Percentiles rank a stretch among this genome's conserved stretches.
phyloP scores from a whole-genome alignment of 2,113 vertebrate species.

The Microtus montanus region DNA sequence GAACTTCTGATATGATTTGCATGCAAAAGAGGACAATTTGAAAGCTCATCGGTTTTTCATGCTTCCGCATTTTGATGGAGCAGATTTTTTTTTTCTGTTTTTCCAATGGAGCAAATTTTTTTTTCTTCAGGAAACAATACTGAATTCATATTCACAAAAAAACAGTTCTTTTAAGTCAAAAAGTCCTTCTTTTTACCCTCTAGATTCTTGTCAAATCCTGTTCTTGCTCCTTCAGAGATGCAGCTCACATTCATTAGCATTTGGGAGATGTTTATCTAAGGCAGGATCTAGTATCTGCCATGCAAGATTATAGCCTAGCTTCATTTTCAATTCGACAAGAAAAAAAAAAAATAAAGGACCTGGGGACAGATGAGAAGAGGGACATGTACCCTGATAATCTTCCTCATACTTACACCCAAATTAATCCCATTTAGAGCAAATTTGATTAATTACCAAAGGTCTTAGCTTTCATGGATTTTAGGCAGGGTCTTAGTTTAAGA shows the following conservation, averaged over 20 bases:
- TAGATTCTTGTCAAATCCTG: constrained; percentile 86
- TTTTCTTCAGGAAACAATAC: constrained; percentile 86
- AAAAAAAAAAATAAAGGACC: constrained; percentile 77
- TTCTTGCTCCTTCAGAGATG: constrained; percentile 85
- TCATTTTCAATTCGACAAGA: constrained; percentile 88
- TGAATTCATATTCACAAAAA: constrained; percentile 71
- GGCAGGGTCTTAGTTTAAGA: constrained; percentile 51
- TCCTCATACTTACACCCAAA: constrained; percentile 83
- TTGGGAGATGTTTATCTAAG: constrained; percentile 91
- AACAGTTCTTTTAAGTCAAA: constrained; percentile 86
- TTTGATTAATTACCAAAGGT: constrained; percentile 86
- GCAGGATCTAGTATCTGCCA: constrained; percentile 86
- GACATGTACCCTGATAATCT: constrained; percentile 82
- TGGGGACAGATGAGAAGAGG: constrained; percentile 83
- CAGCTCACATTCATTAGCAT: constrained; percentile 88
- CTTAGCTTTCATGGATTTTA: constrained; percentile 83
- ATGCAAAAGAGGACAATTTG: constrained; percentile 99
- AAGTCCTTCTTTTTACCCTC: constrained; percentile 85
- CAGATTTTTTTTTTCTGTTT: constrained; percentile 84
- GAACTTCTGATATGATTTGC: constrained; percentile 99
- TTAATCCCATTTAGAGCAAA: constrained; percentile 88
- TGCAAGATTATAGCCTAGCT: constrained; percentile 86
- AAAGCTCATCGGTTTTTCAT: constrained; percentile 98
- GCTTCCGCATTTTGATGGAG: constrained; percentile 91
- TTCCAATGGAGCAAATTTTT: constrained; percentile 79